Conservation (phyloP, 2,113 vertebrate genomes). For the Haliaeetus leucogaster region DNA sequence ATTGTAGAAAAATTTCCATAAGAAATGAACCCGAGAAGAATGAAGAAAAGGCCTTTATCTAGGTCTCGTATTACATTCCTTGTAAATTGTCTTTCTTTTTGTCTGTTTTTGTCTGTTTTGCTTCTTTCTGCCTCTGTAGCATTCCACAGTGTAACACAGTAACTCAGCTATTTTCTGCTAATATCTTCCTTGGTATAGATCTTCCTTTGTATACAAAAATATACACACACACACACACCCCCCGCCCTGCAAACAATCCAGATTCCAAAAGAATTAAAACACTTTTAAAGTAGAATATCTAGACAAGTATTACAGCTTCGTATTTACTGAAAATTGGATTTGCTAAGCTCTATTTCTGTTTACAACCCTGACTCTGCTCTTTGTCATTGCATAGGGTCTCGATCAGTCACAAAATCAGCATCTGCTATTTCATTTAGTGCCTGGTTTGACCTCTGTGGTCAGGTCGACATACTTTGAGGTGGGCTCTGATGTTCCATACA, state of each 20-base stretch:
- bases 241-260: not conserved
- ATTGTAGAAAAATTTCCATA: not conserved
- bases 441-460: not conserved
- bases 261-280: not conserved
- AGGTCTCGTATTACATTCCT: not conserved
- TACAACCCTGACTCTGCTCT: not conserved
- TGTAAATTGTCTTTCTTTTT: not conserved
- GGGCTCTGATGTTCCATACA: not conserved
- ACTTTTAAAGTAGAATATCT: not conserved
- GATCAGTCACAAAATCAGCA: rapidly evolving
- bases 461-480: rapidly evolving
- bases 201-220: not conserved
- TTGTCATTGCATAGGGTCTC: not conserved
- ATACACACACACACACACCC: no score
- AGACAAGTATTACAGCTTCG: not conserved
- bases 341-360: not conserved
- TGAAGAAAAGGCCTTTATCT: not conserved
- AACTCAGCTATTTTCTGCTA: not conserved
- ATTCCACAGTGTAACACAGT: not conserved
- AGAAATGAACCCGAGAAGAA: not conserved
- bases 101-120: not conserved
- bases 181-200: not conserved
- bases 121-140: not conserved
- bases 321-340: not conserved
- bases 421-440: rapidly evolving